phyloP scores from a whole-genome alignment of 2,797 vertebrate species.

The Onychomys torridus region DNA sequence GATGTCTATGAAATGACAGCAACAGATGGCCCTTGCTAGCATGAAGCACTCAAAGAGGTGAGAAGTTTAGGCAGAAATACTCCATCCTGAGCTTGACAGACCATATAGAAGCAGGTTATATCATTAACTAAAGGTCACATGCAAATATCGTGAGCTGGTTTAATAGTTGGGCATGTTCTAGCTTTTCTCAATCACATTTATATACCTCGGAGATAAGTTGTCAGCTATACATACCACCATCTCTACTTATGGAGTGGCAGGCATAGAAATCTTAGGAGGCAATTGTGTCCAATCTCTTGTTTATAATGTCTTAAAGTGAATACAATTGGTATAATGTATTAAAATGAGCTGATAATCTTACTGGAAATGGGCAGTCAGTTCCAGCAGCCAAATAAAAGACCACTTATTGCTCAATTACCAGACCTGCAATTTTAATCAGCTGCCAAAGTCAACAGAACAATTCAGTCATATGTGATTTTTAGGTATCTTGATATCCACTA shows the following conservation, averaged over 20 bases:
- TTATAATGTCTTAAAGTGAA: slow-evolving; percentile 20
- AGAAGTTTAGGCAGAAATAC: slow-evolving; percentile 53
- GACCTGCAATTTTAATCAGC: slow-evolving; percentile 49
- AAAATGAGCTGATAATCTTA: slow-evolving; percentile 4
- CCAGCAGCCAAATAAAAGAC: slow-evolving; percentile 27
- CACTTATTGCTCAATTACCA: neutral
- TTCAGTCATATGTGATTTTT: neutral
- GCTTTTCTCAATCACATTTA: neutral
- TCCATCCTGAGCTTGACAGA: slow-evolving; percentile 70
- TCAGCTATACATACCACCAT: neutral
- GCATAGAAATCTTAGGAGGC: neutral
- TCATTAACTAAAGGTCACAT: slow-evolving; percentile 69
- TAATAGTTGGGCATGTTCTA: neutral
- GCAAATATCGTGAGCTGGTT: slow-evolving; percentile 30
- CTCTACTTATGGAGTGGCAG: neutral
- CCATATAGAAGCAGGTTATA: slow-evolving; percentile 51
- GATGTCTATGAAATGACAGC: slow-evolving; percentile 67
- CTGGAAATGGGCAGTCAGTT: neutral
- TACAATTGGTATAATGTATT: neutral
- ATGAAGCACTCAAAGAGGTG: slow-evolving; percentile 62
- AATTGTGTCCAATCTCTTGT: neutral
- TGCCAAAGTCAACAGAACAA: slow-evolving; percentile 53
- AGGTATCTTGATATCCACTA: slow-evolving; percentile 19
- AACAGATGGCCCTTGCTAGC: slow-evolving; percentile 64
- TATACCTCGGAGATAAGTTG: neutral